These are phyloP conservation scores for Lycia hirtaria DNA, from an alignment of 2,888 invertebrate genomes.

Conservation along the genomic window DNA sequence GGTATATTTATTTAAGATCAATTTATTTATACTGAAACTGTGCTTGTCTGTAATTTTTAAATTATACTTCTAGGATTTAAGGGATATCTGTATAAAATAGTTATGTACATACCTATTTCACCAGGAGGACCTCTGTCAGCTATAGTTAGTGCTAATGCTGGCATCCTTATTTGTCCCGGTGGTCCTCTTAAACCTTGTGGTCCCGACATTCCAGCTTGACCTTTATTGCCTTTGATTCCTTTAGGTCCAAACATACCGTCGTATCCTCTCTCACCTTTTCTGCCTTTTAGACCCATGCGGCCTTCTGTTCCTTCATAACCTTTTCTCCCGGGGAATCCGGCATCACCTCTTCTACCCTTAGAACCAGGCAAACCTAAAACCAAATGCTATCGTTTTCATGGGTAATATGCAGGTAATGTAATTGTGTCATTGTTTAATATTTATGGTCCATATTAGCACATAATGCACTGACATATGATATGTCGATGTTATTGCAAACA, in stretches of 20 bases:
- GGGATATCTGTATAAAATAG: background rate
- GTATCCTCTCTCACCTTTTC: constrained; percentile 57
- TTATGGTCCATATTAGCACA: no score
- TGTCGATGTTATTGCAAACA: no score
- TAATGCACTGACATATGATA: no score
- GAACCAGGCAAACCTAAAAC: constrained; percentile 64
- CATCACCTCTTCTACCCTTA: constrained; percentile 67
- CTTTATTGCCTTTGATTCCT: constrained; percentile 76
- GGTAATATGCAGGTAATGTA: no score
- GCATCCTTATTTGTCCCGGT: constrained; percentile 71
- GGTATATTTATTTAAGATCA: no score
- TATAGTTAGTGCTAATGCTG: constrained; percentile 57
- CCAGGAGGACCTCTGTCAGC: constrained; percentile 86
- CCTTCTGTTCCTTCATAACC: constrained; percentile 68
- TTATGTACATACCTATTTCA: constrained; percentile 72
- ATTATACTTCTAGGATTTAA: no score
- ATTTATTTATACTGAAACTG: no score
- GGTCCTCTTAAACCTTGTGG: constrained; percentile 81
- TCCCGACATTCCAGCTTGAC: constrained; percentile 74
- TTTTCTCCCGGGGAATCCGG: constrained; percentile 62
- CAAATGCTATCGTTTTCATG: background rate
- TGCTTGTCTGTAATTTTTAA: no score
- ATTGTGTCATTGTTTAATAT: no score
- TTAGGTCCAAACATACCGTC: constrained; percentile 82
- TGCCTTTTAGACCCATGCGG: constrained; percentile 61